Base-by-base conservation (phyloP, 2,797 vertebrate species). In the Oreonectes daqikongensis region DNA sequence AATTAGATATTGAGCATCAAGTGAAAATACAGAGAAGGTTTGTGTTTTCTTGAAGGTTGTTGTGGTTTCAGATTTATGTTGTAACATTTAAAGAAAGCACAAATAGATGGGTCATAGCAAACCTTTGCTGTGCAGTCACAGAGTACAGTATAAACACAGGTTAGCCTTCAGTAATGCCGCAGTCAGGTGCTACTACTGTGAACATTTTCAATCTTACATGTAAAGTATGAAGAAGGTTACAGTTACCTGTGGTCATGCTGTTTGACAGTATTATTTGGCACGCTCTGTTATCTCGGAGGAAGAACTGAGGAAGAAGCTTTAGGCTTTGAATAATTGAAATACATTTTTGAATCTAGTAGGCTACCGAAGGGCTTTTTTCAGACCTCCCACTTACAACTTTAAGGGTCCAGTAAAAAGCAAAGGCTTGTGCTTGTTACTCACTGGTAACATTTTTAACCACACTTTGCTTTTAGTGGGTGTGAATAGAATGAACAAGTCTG, bases 371-470 rank as follows among this genome's bases (percentile, higher is more conserved):
- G 18, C n/a, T 66, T 71, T 76, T 24, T 35, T 57, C 26, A 53
- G 17, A 65, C 40, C 52, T 22, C 40, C 48, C 69, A 48, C 60
- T 53, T 44, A 64, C 5, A 59, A 72, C 15, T n/a, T 46, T 18
- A 79, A 44, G 38, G 46, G 60, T 53, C 57, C 35, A 42, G 60
- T 35, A 74, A 44, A 79, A 75, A 59, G 46, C 24, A 44, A 57
- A 52, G 6, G 8, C 78, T 79, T 53, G 52, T 55, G 48, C 42
- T 50, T 66, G 12, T 72, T 66, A 59, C 28, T 75, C 50, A 48
- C 28, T 66, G 28, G 52, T 20, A 35, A 40, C 11, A 48, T 65
- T 80, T 80, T 72, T 71, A 76, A 76, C 60, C 28, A 77, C 38
- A 15, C 35, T 66, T 55, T 55, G 42, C 72, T 67, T 66, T 72